A percentile compares a stretch with the other conserved stretches of the same genome.
phyloP scores from a whole-genome alignment of 2,797 vertebrate genomes.

The Chloroceryle inda region DNA sequence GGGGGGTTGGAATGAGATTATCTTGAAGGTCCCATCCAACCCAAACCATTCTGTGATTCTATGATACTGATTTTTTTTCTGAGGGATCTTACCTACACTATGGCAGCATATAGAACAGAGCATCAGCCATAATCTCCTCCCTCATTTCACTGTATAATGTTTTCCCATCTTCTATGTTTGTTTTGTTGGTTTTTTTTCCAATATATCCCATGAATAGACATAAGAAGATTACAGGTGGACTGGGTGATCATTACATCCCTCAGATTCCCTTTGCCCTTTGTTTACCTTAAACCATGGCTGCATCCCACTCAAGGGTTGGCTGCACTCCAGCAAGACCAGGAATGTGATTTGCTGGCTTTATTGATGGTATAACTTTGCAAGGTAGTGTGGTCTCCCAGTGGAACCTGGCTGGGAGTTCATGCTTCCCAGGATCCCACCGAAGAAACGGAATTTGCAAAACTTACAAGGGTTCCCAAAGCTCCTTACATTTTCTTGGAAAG shows the following conservation, averaged over 20 bases:
- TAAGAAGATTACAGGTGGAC: neutral
- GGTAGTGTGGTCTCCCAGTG: accelerated
- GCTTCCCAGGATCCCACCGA: neutral
- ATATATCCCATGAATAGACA: neutral
- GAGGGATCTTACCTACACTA: neutral
- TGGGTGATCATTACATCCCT: too few relatives aligned
- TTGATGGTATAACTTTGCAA: neutral
- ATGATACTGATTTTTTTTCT: neutral
- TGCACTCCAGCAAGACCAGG: neutral
- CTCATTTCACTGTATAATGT: neutral
- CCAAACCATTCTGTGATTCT: too few relatives aligned
- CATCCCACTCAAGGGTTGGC: neutral
- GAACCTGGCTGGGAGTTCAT: neutral
- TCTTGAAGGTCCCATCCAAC: too few relatives aligned
- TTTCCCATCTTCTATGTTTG: neutral
- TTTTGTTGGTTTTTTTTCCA: neutral
- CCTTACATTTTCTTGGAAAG: neutral
- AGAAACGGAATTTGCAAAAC: neutral
- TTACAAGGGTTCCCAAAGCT: neutral
- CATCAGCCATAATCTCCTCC: neutral
- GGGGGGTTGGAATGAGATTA: too few relatives aligned
- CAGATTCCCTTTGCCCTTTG: neutral
- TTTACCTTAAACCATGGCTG: neutral
- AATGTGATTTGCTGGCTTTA: neutral
- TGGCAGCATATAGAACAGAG: neutral